Base-by-base conservation (phyloP, 2,113 vertebrate genomes). In the Oncorhynchus clarkii region DNA sequence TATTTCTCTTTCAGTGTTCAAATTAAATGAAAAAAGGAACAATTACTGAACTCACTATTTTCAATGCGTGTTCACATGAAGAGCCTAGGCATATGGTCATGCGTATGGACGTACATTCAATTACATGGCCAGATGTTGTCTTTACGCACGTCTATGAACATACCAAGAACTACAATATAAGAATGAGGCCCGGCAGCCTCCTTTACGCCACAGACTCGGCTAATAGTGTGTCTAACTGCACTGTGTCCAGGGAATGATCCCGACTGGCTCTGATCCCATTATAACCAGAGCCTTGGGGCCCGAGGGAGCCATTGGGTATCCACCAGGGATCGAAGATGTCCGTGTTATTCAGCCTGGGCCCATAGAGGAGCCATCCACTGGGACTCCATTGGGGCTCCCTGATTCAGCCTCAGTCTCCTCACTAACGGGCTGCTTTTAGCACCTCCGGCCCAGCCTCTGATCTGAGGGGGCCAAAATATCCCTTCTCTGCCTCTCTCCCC, bases 211-310 rank as follows among this genome's bases (percentile, higher is more conserved):
- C 62, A 59, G 78, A 75, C 92, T 86, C 91, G 93, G 92, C 93
- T 95, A 94, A 94, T 93, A 95, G 91, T 95, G 93, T 83, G 85
- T 92, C 93, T 91, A 94, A 89, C 88, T 91, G 91, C 91, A 92
- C 87, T 87, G 94, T 94, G 95, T 94, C 94, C 95, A 95, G 94
- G 85, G 93, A 95, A 95, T 95, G 95, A 94, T 95, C 96, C 94
- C 92, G 92, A 91, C 94, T 92, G 92, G 92, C 94, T 93, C 91
- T 95, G 95, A 96, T 95, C 95, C 94, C 90, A 93, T 94, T 95
- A 96, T 95, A 94, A 93, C 94, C 90, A 90, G 93, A 94, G 93
- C 94, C 93, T 77, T 91, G 91, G 94, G 94, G 92, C 95, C 94
- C 89, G 59, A 54, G 12, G 51, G 51, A 54, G 51, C 16, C 51